Evolutionary conservation across 2,113 vertebrate genomes (phyloP).

Genomic region (Circaetus cinerascens): DNA sequence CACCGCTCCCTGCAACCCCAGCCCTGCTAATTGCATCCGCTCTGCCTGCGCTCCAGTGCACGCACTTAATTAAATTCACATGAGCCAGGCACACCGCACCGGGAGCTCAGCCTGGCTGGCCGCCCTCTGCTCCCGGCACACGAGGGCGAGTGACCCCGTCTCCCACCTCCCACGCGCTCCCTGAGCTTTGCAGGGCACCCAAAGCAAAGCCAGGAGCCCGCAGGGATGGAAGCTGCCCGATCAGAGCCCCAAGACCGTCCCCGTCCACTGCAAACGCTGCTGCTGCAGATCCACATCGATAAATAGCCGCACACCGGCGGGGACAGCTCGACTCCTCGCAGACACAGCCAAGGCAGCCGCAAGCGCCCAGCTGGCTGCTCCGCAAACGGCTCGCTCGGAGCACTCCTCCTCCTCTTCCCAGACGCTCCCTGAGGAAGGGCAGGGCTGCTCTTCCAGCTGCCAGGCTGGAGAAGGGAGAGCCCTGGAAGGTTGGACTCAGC

Average conservation of each 20-base stretch:
- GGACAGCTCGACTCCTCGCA: not conserved
- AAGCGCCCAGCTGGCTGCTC: not conserved
- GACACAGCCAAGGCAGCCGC: not conserved
- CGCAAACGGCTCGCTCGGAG: accelerated
- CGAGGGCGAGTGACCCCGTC: accelerated
- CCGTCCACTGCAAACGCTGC: accelerated
- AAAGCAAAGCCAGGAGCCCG: not conserved
- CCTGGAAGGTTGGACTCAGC: not conserved
- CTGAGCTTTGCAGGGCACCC: not conserved
- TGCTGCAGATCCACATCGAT: not conserved
- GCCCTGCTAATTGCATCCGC: not conserved
- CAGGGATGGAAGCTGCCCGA: not conserved
- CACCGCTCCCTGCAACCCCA: not conserved
- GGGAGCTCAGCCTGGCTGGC: not conserved
- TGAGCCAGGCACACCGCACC: not conserved
- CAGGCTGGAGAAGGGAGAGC: not conserved
- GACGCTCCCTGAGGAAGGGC: not conserved
- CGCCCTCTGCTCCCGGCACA: not conserved
- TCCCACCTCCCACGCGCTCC: not conserved
- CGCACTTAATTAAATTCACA: not conserved
- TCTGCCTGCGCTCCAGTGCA: not conserved
- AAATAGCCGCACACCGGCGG: accelerated
- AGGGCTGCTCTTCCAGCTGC: not conserved
- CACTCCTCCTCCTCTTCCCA: not conserved
- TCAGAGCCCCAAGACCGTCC: accelerated